Percentiles rank a stretch among this genome's conserved stretches.
phyloP scores from a whole-genome alignment of 2,888 invertebrate species.

The Hedya salicella region DNA sequence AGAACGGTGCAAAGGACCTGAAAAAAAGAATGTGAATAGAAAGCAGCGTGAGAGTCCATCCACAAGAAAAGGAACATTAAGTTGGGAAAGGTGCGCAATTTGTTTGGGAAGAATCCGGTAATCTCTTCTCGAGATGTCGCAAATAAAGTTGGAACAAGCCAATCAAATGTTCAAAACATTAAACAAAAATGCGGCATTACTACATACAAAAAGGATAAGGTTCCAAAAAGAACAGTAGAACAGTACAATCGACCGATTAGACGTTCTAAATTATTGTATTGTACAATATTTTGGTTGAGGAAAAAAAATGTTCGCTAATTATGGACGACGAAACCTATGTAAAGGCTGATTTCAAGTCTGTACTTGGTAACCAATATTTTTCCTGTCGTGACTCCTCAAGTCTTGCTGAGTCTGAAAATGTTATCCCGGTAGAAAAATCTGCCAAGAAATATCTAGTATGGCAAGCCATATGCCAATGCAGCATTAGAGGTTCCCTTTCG shows the following conservation, averaged over 20 bases:
- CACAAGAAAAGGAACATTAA: not conserved
- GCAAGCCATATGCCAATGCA: too few relatives aligned
- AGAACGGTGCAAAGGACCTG: not conserved
- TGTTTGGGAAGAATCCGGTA: slow-evolving; percentile 1
- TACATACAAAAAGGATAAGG: not conserved
- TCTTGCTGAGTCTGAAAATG: too few relatives aligned
- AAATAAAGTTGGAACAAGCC: slow-evolving; percentile 9
- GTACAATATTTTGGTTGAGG: not conserved
- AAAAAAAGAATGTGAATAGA: not conserved
- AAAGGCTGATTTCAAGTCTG: too few relatives aligned
- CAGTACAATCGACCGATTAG: not conserved
- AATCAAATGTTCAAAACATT: slow-evolving; percentile 5
- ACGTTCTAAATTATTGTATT: slow-evolving; percentile 5
- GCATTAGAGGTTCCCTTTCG: too few relatives aligned
- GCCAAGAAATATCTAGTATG: too few relatives aligned
- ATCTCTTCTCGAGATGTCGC: slow-evolving; percentile 9
- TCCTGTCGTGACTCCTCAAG: too few relatives aligned
- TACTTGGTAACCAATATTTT: too few relatives aligned
- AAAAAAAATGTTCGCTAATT: slow-evolving; percentile 8
- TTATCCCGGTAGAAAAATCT: too few relatives aligned
- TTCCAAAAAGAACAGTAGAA: not conserved
- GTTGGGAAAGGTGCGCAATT: slow-evolving; percentile 5
- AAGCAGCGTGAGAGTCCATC: not conserved
- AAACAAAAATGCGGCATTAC: slow-evolving; percentile 5
- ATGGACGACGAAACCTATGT: slow-evolving; percentile 19